Conservation (phyloP, 1,140 invertebrate genomes). For the Phymastichus coffea region DNA sequence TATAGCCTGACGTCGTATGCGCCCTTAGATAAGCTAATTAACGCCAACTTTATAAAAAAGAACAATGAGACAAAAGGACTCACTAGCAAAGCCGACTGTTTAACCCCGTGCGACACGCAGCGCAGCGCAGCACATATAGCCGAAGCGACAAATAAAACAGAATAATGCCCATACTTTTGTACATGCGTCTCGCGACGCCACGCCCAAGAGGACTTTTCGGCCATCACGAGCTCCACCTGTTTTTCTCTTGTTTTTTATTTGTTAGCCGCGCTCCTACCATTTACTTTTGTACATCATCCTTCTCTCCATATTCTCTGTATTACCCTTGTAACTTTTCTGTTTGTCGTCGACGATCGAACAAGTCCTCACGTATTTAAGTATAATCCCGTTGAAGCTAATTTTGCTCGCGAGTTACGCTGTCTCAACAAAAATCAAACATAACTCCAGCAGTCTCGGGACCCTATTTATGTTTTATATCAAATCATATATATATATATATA, state of each 20-base stretch:
- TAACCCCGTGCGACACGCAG: background rate
- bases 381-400: slow-evolving; percentile 2
- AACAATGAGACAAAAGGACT: slow-evolving; percentile 25
- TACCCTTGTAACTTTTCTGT: background rate
- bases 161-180: background rate
- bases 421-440: no score
- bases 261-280: no score
- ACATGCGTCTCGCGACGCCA: slow-evolving; percentile 9
- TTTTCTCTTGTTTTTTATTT: slow-evolving; percentile 1
- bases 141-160: slow-evolving; percentile 2
- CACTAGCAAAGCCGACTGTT: background rate
- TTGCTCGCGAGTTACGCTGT: no score
- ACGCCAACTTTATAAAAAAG: slow-evolving; percentile 27
- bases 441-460: slow-evolving; percentile 52
- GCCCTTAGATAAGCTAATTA: slow-evolving; percentile 41
- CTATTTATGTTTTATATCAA: slow-evolving; percentile 57
- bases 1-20: slow-evolving; percentile 30
- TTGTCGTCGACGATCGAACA: background rate
- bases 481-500: slow-evolving; percentile 38
- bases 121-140: slow-evolving; percentile 11
- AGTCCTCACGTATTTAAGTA: slow-evolving; percentile 15
- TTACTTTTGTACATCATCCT: no score
- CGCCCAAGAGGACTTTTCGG: slow-evolving; percentile 23
- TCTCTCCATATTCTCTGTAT: slow-evolving; percentile 6
- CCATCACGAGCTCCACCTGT: background rate